phyloP scores from a whole-genome alignment of 2,888 invertebrate genomes.

The Allygus modestus region DNA sequence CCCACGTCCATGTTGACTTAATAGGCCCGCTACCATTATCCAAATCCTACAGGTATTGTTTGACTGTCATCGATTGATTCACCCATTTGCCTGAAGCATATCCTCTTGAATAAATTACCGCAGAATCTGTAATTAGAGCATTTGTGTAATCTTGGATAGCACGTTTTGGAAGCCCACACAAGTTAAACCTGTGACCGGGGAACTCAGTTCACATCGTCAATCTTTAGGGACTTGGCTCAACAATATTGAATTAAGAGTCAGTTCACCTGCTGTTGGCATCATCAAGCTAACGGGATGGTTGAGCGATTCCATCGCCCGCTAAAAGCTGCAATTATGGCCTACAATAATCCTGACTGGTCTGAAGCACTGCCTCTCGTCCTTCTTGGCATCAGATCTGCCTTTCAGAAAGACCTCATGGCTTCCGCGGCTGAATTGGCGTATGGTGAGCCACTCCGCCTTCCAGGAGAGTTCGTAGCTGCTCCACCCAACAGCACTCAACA shows the following conservation, averaged over 20 bases:
- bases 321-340: constrained; percentile 57
- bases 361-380: constrained; percentile 50
- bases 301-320: constrained; percentile 62
- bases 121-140: constrained; percentile 72
- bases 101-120: constrained; percentile 72
- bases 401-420: too few relatives aligned
- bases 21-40: background rate
- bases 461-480: too few relatives aligned
- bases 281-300: background rate
- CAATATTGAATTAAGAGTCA: background rate
- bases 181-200: constrained; percentile 68
- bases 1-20: background rate
- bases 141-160: too few relatives aligned
- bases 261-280: background rate
- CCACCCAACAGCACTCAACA: too few relatives aligned
- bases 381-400: too few relatives aligned
- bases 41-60: constrained; percentile 29
- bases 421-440: too few relatives aligned
- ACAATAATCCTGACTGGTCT: constrained; percentile 15
- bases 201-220: background rate
- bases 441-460: too few relatives aligned
- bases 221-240: background rate
- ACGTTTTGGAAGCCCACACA: constrained; percentile 31
- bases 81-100: constrained; percentile 75
- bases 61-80: constrained; percentile 72